Evolutionary conservation across 2,797 vertebrate genomes (phyloP).

Genomic region (Fringilla coelebs): DNA sequence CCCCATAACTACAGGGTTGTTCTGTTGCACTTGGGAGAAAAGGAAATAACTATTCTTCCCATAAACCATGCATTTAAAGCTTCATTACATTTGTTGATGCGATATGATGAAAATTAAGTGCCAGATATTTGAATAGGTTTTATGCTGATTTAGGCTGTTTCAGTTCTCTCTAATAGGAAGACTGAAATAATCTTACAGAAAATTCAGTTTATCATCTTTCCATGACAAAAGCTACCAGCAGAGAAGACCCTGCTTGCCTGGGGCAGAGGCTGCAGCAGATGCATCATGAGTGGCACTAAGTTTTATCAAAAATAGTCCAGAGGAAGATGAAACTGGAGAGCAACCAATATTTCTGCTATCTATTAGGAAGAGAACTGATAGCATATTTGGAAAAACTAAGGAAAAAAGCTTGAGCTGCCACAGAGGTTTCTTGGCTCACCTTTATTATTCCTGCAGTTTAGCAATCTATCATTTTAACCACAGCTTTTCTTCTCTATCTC

Average conservation of each 20-base stretch:
- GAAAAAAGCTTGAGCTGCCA: neutral
- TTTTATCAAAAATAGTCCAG: neutral
- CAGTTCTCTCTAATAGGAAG: neutral
- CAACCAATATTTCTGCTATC: neutral
- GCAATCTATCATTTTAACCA: neutral
- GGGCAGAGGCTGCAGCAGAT: neutral
- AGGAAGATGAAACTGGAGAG: neutral
- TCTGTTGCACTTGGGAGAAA: neutral
- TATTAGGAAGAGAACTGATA: neutral
- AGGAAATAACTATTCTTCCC: neutral
- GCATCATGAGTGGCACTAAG: neutral
- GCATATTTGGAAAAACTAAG: neutral
- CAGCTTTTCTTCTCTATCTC: neutral
- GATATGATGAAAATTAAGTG: neutral
- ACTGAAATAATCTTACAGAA: neutral
- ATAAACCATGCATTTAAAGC: neutral
- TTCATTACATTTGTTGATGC: neutral
- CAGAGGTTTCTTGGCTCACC: neutral
- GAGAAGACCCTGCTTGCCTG: neutral
- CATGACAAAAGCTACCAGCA: neutral
- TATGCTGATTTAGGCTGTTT: neutral
- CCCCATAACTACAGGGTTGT: neutral
- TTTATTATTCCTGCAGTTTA: neutral
- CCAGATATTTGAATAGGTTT: neutral
- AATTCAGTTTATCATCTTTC: neutral